Base-by-base conservation (phyloP, 2,797 vertebrate genomes). In the Propithecus perrieri region DNA sequence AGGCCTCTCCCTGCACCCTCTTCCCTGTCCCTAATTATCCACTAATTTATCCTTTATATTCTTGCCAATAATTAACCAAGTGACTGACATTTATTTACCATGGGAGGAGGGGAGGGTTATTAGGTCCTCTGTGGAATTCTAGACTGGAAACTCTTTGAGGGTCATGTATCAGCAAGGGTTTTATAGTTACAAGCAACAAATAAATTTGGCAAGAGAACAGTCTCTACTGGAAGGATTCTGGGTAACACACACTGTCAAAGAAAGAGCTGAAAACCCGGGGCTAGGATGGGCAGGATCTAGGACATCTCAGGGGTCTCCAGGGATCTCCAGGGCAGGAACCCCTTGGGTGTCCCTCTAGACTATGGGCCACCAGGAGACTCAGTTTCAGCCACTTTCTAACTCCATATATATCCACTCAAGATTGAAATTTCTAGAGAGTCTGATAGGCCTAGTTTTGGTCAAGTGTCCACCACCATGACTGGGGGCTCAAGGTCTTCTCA, bases 71-170 rank as follows among this genome's bases (percentile, higher is more conserved):
- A 59, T 80, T 59, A 41, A 41, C 78, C 15, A 81, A 41, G 28
- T 18, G 26, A 43, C 38, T 50, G 30, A 33, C 10, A 20, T 61
- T 43, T 81, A 41, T 43, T 59, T 81, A 81, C 38, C 38, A 30
- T 1, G 4, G 13, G 46, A 7, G 22, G 4, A 10, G 13, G 48
- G 22, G 6, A 33, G 1, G 2, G 24, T 63, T n/a, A 50, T 33
- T 7, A 10, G 85, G 43, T 38, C 72, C n/a, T 78, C 18, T 65
- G 46, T 65, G 26, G 59, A 78, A 50, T 65, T 53, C 72, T 50
- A 65, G 57, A 53, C 43, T 10, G 17, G 43, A 63, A 63, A 65
- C 7, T 50, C 57, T 38, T 87, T 53, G 15, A 38, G 35, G 8
- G n/a, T 22, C 28, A 50, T 43, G 12, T 43, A 38, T 30, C 55